phyloP scores from a whole-genome alignment of 2,888 invertebrate genomes.

The Syrphus vitripennis region DNA sequence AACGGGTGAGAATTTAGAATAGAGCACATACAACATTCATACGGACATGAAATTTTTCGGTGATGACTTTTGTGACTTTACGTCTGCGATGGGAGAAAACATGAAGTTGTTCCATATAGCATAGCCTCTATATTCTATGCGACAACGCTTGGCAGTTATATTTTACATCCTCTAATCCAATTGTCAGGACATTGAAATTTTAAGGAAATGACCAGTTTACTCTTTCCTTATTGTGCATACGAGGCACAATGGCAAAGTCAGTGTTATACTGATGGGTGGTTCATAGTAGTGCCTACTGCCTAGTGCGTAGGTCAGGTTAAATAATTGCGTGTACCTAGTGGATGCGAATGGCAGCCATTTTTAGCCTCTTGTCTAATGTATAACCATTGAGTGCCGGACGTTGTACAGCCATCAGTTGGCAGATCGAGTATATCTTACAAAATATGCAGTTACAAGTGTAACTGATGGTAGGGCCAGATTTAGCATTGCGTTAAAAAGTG shows the following conservation, averaged over 20 bases:
- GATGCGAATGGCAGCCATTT: conserved; percentile 64
- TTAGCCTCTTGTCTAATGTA: conserved; percentile 58
- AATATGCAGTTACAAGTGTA: neutral
- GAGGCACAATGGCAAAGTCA: neutral
- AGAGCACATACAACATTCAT: conserved; percentile 13
- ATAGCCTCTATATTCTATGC: conserved; percentile 9
- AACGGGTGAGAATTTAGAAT: conserved; percentile 30
- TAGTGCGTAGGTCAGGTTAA: conserved; percentile 61
- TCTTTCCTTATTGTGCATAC: neutral
- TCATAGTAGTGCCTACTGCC: neutral
- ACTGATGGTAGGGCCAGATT: neutral
- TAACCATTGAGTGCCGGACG: conserved; percentile 64
- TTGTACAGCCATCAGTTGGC: conserved; percentile 42
- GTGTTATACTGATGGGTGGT: neutral
- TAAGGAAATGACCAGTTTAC: conserved; percentile 62
- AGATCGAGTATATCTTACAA: conserved; percentile 31
- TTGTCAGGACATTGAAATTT: conserved; percentile 64
- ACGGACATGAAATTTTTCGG: conserved; percentile 27
- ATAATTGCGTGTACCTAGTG: conserved; percentile 65
- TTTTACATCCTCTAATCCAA: conserved; percentile 59
- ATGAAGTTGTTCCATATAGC: neutral
- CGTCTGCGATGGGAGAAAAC: conserved; percentile 53
- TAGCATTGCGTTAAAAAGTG: neutral
- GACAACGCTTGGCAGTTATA: conserved; percentile 35
- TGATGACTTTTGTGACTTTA: conserved; percentile 62